These are phyloP conservation scores for Tupiocoris notatus DNA, from an alignment of 2,888 invertebrate genomes.

Conservation along the genomic window DNA sequence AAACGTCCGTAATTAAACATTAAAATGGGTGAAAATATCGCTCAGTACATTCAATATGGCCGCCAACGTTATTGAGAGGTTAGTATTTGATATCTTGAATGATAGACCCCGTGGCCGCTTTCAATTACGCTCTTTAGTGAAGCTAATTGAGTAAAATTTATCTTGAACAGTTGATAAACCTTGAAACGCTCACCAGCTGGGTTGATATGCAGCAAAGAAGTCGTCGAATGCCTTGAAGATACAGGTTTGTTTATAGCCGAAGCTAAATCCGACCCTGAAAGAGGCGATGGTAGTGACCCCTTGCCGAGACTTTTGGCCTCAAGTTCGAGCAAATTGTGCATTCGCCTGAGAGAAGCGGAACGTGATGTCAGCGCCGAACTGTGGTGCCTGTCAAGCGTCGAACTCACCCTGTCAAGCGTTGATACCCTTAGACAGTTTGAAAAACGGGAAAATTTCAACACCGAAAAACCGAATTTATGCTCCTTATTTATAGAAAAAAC, in stretches of 20 bases:
- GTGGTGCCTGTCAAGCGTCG: constrained; percentile 43
- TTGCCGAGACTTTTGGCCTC: constrained; percentile 55
- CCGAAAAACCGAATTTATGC: too few species aligned
- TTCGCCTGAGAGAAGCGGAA: constrained; percentile 75
- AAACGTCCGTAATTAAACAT: too few species aligned
- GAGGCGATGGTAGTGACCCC: constrained; percentile 44
- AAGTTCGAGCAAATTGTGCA: constrained; percentile 76
- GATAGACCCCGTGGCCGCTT: too few species aligned
- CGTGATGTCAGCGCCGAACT: constrained; percentile 52
- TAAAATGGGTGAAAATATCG: too few species aligned
- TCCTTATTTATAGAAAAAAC: too few species aligned
- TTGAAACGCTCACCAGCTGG: constrained; percentile 72
- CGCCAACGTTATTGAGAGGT: too few species aligned
- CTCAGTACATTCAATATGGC: too few species aligned
- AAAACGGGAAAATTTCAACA: not conserved
- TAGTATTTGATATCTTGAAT: too few species aligned
- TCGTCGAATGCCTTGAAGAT: constrained; percentile 20
- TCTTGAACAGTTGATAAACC: too few species aligned
- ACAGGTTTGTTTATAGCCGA: constrained; percentile 15
- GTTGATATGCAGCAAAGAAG: constrained; percentile 73
- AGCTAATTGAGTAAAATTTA: too few species aligned
- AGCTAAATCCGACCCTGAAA: constrained; percentile 25
- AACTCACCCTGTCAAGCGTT: constrained; percentile 40
- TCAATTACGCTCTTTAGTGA: too few species aligned
- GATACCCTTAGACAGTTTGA: constrained; percentile 34